These are phyloP conservation scores for Polymixis flavicincta DNA, from an alignment of 2,888 invertebrate species.

Conservation along the genomic window DNA sequence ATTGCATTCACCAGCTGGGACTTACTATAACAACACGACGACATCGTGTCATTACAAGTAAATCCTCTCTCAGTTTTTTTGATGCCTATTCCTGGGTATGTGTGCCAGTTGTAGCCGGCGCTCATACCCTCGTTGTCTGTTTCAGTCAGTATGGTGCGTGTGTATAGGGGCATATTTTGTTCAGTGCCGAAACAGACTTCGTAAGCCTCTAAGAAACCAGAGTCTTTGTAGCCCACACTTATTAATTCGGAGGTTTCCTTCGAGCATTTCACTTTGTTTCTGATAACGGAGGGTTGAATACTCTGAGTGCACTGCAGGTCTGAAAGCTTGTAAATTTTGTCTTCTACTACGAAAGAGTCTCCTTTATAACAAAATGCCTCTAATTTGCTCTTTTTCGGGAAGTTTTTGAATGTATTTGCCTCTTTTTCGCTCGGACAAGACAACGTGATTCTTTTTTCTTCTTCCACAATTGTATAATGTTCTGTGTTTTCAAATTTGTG, in stretches of 20 bases:
- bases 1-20: slow-evolving; percentile 59
- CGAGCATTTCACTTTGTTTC: slow-evolving; percentile 48
- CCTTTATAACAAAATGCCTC: slow-evolving; percentile 54
- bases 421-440: slow-evolving; percentile 50
- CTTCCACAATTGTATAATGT: slow-evolving; percentile 34
- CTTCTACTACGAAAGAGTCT: slow-evolving; percentile 53
- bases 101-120: slow-evolving; percentile 43
- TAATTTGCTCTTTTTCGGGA: slow-evolving; percentile 43
- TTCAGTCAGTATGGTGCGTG: slow-evolving; percentile 35
- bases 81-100: slow-evolving; percentile 36
- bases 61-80: slow-evolving; percentile 27
- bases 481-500: slow-evolving; percentile 30
- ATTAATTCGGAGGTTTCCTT: slow-evolving; percentile 58
- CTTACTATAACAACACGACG: slow-evolving; percentile 63
- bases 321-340: slow-evolving; percentile 45
- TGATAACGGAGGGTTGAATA: slow-evolving; percentile 46
- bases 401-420: slow-evolving; percentile 51
- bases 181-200: slow-evolving; percentile 60
- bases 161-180: slow-evolving; percentile 57
- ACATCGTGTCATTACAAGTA: slow-evolving; percentile 42
- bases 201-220: slow-evolving; percentile 59
- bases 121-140: slow-evolving; percentile 13
- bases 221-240: slow-evolving; percentile 59
- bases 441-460: slow-evolving; percentile 43
- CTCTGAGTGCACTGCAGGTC: slow-evolving; percentile 57